Percentiles rank a stretch among this genome's conserved stretches.
phyloP scores from a whole-genome alignment of 2,113 vertebrate genomes.

The Rhegmatorhina hoffmannsi region DNA sequence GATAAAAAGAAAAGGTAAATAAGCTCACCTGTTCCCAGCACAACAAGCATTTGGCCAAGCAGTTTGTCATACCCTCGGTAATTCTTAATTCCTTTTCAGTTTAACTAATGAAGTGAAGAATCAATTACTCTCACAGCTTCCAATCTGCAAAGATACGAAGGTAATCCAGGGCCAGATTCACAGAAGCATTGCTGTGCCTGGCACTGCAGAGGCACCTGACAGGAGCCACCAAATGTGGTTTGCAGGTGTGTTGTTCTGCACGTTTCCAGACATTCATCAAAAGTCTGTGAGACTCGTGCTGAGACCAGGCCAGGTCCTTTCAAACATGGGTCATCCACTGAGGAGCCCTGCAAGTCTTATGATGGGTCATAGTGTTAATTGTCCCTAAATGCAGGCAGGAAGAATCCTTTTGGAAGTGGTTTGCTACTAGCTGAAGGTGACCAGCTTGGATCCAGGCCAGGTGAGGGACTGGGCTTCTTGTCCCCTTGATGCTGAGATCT shows the following conservation, averaged over 20 bases:
- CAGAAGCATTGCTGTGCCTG: background rate
- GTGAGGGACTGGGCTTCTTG: background rate
- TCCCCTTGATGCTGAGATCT: background rate
- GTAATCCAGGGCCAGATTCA: conserved; percentile 24
- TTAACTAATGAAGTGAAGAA: conserved; percentile 59
- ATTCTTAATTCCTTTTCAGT: conserved; percentile 52
- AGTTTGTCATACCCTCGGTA: background rate
- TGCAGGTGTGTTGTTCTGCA: background rate
- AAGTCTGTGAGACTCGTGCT: background rate
- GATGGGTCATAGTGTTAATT: background rate
- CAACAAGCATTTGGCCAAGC: conserved; percentile 14
- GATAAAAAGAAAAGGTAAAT: background rate
- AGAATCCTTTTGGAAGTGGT: background rate
- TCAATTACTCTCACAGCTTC: conserved; percentile 58
- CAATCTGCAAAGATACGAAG: conserved; percentile 23
- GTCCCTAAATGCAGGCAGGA: background rate
- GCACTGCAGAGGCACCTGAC: background rate
- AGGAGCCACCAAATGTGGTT: background rate
- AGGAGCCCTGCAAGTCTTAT: background rate
- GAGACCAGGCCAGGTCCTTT: background rate
- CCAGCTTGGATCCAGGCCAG: background rate
- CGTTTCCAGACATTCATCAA: background rate
- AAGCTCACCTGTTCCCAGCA: background rate
- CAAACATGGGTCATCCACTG: background rate
- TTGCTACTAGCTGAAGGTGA: background rate